phyloP scores from a whole-genome alignment of 2,888 invertebrate species.

The Eulithis prunata region DNA sequence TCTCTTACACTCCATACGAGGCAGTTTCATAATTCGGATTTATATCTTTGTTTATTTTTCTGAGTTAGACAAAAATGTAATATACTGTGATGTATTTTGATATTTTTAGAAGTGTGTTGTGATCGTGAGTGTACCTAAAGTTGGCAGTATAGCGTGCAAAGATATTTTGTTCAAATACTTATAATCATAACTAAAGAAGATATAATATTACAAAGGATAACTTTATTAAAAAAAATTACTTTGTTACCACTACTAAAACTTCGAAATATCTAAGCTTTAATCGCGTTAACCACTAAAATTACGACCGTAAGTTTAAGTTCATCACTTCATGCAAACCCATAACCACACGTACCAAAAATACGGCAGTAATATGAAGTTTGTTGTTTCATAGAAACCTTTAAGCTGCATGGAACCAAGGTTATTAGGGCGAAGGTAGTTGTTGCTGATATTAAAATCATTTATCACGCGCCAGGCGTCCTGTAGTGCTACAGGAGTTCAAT shows the following conservation, averaged over 20 bases:
- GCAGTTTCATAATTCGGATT: conserved; percentile 17
- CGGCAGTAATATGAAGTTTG: not conserved
- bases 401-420: not conserved
- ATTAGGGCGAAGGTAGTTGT: conserved; percentile 1
- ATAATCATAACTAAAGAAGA: too few species aligned
- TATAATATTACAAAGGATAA: too few species aligned
- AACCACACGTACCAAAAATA: not conserved
- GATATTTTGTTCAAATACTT: too few species aligned
- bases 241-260: too few species aligned
- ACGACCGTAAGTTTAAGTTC: too few species aligned
- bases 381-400: not conserved
- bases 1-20: conserved; percentile 7
- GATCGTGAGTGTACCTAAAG: not conserved
- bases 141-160: not conserved
- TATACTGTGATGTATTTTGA: not conserved
- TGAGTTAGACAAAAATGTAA: not conserved
- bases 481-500: not conserved
- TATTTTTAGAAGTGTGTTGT: not conserved
- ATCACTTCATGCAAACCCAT: too few species aligned
- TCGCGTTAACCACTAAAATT: too few species aligned
- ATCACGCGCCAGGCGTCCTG: conserved; percentile 1
- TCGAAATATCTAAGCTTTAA: too few species aligned
- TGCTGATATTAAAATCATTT: conserved; percentile 4
- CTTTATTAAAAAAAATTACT: too few species aligned
- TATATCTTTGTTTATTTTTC: conserved; percentile 6